These are phyloP conservation scores for Clarias gariepinus DNA, from an alignment of 2,113 vertebrate genomes.

Conservation along the genomic window DNA sequence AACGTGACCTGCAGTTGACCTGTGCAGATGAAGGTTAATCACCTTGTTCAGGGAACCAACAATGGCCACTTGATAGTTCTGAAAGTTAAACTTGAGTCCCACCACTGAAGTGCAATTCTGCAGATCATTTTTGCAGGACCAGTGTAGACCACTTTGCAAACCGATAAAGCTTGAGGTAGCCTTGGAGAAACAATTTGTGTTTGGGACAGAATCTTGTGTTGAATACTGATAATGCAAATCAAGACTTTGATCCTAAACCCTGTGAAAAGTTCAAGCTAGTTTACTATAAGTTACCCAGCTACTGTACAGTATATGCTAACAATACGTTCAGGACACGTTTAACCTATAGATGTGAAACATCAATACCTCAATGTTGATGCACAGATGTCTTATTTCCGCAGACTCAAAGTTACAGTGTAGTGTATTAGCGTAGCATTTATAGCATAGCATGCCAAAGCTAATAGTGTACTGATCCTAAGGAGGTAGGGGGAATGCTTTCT, in stretches of 20 bases:
- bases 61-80: not conserved
- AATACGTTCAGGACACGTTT: not conserved
- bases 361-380: not conserved
- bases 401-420: not conserved
- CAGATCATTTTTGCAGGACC: not conserved
- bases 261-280: not conserved
- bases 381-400: not conserved
- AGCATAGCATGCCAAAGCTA: not conserved
- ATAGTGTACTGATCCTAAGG: not conserved
- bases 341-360: not conserved
- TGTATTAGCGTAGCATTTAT: not conserved
- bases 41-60: not conserved
- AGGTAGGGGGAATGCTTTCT: not conserved
- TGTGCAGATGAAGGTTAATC: not conserved
- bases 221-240: not conserved
- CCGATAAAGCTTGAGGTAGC: not conserved
- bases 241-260: not conserved
- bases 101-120: not conserved
- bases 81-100: not conserved
- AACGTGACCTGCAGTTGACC: not conserved
- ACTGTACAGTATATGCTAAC: not conserved
- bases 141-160: not conserved
- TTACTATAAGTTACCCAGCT: not conserved
- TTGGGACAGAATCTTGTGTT: not conserved
- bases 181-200: not conserved